Evolutionary conservation across 2,888 invertebrate species (phyloP), one percentile per base, ranked within the genome.

Genomic region (Nemapogon koenigi): DNA sequence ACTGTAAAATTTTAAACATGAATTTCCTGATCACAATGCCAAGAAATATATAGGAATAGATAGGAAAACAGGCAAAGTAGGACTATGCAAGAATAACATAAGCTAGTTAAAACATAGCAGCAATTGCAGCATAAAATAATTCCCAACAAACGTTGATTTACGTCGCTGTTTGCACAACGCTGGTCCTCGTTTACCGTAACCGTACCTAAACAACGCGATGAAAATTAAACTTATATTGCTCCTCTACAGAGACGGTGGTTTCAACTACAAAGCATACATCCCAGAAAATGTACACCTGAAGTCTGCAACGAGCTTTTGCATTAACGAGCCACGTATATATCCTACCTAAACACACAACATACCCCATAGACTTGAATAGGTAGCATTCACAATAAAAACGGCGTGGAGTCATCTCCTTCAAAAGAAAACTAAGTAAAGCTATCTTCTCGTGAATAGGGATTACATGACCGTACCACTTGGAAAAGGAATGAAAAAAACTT

Each of bases 271-370:
- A 71, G 71, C 66, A 71, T 64, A 75, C 69, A 64, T 67, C 72
- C 62, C 72, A 76, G 75, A 78, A 76, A 76, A 71, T 73, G 69
- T 73, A 75, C 73, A 76, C 76, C 76, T 76, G 75, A 72, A 75
- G 73, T 69, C 71, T 71, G 67, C 62, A 62, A 33, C 33, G 13
- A 68, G 76, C 75, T 73, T 76, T 76, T 76, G 75, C 76, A 73
- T 75, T 76, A 76, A 78, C 78, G 73, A 76, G 75, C 73, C 76
- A 76, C 72, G 76, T 76, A 76, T 78, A 69, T 76, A 76, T 72
- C 72, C 63, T 71, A 55, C 75, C 33, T 33, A n/a, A n/a, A n/a
- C 68, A 66, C 73, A 75, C 76, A 75, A 75, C 61, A 64, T 68
- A 66, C 63, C 65, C 58, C 56, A 63, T 52, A 73, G 68, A 72